Evolutionary conservation across 2,888 invertebrate species (phyloP).

Genomic region (Aleiodes alternator): DNA sequence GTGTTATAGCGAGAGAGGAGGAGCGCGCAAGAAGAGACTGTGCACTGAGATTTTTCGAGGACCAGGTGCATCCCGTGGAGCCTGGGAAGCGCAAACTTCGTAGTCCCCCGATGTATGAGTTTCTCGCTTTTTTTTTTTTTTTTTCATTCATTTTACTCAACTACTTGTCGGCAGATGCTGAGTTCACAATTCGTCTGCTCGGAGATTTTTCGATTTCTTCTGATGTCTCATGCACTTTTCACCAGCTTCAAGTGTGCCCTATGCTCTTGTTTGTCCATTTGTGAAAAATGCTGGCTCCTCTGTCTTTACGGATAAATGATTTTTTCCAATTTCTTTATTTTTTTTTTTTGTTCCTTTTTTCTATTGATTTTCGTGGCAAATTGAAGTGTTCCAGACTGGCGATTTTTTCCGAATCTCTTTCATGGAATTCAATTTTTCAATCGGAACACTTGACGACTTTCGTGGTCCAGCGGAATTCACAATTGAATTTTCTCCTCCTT

Average conservation of each 20-base stretch:
- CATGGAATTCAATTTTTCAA: slow-evolving; percentile 8
- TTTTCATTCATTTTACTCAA: slow-evolving; percentile 4
- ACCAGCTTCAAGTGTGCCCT: slow-evolving; percentile 33
- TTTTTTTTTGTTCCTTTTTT: background rate
- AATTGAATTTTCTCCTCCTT: background rate
- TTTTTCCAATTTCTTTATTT: background rate
- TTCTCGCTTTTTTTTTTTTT: slow-evolving; percentile 34
- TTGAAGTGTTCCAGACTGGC: slow-evolving; percentile 17
- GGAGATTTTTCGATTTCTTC: slow-evolving; percentile 1
- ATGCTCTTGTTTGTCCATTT: slow-evolving; percentile 58
- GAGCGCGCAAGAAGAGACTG: slow-evolving; percentile 36
- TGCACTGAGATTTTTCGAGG: slow-evolving; percentile 56
- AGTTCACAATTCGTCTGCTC: slow-evolving; percentile 7
- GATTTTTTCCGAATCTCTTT: background rate
- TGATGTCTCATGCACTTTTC: slow-evolving; percentile 29
- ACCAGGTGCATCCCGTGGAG: slow-evolving; percentile 73
- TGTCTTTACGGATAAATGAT: slow-evolving; percentile 55
- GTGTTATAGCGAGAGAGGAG: slow-evolving; percentile 46
- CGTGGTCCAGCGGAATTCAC: background rate
- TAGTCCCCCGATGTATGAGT: slow-evolving; percentile 52
- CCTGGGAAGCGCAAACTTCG: slow-evolving; percentile 70
- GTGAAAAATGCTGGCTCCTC: slow-evolving; percentile 51
- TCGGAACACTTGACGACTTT: background rate
- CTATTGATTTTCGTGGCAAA: background rate
- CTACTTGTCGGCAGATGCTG: slow-evolving; percentile 56